Conservation (phyloP, 2,888 invertebrate species). For the Cephus sareptanus region DNA sequence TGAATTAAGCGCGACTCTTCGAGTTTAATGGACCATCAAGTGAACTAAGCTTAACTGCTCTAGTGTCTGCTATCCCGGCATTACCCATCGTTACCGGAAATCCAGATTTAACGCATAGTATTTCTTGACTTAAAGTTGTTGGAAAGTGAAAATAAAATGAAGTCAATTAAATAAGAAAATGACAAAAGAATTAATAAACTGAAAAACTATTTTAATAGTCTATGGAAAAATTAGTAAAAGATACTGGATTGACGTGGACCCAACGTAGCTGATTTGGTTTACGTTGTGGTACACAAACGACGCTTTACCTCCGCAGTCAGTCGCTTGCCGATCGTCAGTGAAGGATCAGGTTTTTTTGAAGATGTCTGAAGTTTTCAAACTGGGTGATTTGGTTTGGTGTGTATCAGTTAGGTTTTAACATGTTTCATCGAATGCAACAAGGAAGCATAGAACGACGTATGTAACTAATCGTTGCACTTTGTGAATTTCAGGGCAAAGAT, state of each 20-base stretch:
- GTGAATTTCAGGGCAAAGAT: constrained; percentile 91
- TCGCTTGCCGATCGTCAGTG: constrained; percentile 59
- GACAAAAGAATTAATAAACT: not conserved
- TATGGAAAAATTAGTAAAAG: not conserved
- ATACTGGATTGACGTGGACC: constrained; percentile 30
- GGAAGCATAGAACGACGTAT: constrained; percentile 1
- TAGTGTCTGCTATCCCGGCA: not conserved
- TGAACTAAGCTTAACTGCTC: not conserved
- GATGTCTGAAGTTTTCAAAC: constrained; percentile 73
- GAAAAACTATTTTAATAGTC: not conserved
- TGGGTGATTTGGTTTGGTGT: constrained; percentile 79
- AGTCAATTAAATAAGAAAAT: not conserved
- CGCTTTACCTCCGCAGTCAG: constrained; percentile 54
- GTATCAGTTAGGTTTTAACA: constrained; percentile 49
- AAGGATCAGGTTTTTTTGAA: constrained; percentile 31
- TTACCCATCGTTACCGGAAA: not conserved
- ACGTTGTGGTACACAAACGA: constrained; percentile 57
- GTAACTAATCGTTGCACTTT: constrained; percentile 43
- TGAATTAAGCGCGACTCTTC: not conserved
- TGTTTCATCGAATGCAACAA: not conserved
- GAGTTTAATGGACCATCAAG: not conserved
- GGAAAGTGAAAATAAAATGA: not conserved
- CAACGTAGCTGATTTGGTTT: constrained; percentile 47
- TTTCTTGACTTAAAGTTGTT: not conserved
- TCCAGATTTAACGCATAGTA: not conserved